These are phyloP conservation scores for Ctenopoma multispine DNA, from an alignment of 2,797 vertebrate species.

Conservation along the genomic window DNA sequence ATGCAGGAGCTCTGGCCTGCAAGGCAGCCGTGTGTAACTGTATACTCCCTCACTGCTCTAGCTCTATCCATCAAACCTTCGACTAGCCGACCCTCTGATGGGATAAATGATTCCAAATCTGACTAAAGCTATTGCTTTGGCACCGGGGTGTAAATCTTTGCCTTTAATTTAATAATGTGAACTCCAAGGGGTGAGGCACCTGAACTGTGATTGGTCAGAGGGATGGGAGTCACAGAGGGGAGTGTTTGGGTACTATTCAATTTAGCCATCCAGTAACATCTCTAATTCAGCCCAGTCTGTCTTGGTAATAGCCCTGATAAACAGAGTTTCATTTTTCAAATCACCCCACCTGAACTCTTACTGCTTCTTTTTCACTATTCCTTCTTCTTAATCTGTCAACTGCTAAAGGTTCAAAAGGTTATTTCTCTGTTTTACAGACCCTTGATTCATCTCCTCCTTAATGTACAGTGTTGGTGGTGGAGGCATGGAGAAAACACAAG, in stretches of 20 bases:
- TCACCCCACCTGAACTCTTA: constrained; percentile 34
- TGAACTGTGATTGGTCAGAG: constrained; percentile 60
- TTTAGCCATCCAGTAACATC: constrained; percentile 43
- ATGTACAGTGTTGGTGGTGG: constrained; percentile 49
- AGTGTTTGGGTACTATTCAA: constrained; percentile 54
- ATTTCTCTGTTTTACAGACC: constrained; percentile 62
- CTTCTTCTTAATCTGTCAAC: constrained; percentile 50
- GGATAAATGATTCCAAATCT: constrained; percentile 82
- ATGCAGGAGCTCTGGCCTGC: constrained; percentile 51
- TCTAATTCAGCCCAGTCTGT: constrained; percentile 40
- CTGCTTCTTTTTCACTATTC: constrained; percentile 32
- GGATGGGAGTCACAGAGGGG: constrained; percentile 54
- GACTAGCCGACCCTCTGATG: constrained; percentile 66
- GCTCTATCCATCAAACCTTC: constrained; percentile 73
- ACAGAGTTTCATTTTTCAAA: constrained; percentile 59
- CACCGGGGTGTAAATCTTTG: constrained; percentile 72
- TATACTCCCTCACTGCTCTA: constrained; percentile 58
- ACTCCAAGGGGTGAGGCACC: constrained; percentile 56
- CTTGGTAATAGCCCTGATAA: constrained; percentile 50
- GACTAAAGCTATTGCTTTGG: constrained; percentile 75
- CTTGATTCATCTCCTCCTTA: constrained; percentile 72
- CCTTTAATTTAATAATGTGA: constrained; percentile 74
- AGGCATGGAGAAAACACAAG: constrained; percentile 58
- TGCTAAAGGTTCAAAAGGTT: constrained; percentile 67
- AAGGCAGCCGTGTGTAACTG: constrained; percentile 68